Conservation (phyloP, 2,113 vertebrate genomes). For the Miniopterus natalensis region DNA sequence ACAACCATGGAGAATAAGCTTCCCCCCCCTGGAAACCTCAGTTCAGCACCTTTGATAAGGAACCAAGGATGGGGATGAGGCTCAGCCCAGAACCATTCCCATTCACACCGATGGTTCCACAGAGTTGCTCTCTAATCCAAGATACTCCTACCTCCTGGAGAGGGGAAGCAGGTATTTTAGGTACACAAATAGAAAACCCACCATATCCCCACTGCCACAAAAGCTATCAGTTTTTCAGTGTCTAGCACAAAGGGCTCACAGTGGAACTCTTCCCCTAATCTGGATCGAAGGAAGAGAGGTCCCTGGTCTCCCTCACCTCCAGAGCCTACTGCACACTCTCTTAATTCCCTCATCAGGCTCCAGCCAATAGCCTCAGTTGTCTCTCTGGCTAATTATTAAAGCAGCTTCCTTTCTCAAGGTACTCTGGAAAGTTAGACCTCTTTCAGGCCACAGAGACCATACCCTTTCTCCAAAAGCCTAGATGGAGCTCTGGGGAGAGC, state of each 20-base stretch:
- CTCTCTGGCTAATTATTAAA: constrained; percentile 49
- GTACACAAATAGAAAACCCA: constrained; percentile 34
- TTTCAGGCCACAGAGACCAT: neutral
- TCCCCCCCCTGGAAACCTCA: neutral
- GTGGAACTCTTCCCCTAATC: neutral
- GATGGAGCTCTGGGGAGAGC: neutral
- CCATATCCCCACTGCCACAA: neutral
- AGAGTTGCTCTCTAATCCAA: neutral
- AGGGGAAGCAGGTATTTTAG: neutral
- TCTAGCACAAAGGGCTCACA: neutral
- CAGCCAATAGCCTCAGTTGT: neutral
- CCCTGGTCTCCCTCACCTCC: neutral
- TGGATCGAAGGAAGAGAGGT: neutral
- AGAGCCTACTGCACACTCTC: neutral
- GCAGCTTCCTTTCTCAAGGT: neutral
- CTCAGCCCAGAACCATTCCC: neutral
- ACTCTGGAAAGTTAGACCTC: neutral
- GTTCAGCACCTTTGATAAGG: neutral
- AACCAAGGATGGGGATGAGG: neutral
- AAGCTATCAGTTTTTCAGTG: neutral
- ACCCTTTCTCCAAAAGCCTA: constrained; percentile 24
- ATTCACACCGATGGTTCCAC: neutral
- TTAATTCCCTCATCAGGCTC: neutral
- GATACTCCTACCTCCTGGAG: neutral
- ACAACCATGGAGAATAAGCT: neutral